Base-by-base conservation (phyloP, 2,797 vertebrate genomes). In the Triplophysa bombifrons region DNA sequence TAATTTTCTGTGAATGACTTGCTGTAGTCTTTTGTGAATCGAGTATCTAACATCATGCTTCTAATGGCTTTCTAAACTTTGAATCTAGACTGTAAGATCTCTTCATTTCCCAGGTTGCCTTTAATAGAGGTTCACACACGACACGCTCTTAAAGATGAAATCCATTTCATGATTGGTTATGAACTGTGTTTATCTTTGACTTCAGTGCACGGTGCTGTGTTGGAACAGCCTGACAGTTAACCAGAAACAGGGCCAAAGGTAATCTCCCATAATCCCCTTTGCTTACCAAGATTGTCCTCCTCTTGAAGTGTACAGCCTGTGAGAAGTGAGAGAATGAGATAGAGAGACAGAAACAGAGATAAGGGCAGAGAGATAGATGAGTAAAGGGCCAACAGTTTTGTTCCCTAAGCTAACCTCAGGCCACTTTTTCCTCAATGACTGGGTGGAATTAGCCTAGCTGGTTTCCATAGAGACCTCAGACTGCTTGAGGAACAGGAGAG, bases 231-330 rank as follows among this genome's bases (percentile, higher is more conserved):
- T 83, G 84, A 85, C 86, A 84, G 82, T 84, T 11, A 5, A 78
- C 79, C 87, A 88, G 87, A 83, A 90, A 91, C 80, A 84, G 89
- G 90, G 84, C 87, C 84, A 88, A 61, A 85, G 44, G 91, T 93
- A 90, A 93, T 93, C 91, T 92, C 78, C 88, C 86, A 65, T 92
- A 92, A 93, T 92, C 91, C 91, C 85, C 30, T 92, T 90, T 91
- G 88, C 91, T 89, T 88, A 86, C 90, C 88, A 87, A 91, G 90
- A 91, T 90, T 91, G 91, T 90, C 88, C 90, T 89, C 77, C 87
- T 91, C 91, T 90, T 90, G 89, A 94, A 92, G 90, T 92, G 88
- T 88, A 81, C 86, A 88, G 88, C 81, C 84, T 89, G 88, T 92
- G 89, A 92, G 90, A 92, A 86, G 65, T 64, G 81, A 74, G 90